Evolutionary conservation across 2,113 vertebrate species (phyloP).

Genomic region (Muntiacus reevesi): DNA sequence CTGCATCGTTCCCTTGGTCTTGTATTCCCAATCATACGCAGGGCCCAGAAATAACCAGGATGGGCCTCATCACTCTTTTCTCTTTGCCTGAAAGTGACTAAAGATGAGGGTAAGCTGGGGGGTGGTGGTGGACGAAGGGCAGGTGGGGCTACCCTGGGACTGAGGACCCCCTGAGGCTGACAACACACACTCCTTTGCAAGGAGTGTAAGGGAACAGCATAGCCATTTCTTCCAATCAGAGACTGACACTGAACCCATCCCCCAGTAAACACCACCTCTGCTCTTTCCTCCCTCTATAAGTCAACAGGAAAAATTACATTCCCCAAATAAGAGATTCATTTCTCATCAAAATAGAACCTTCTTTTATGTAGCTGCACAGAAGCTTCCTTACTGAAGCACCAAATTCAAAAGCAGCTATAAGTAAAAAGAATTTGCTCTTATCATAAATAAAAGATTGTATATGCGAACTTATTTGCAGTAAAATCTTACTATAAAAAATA

Average conservation of each 20-base stretch:
- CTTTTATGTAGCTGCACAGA: slow-evolving; percentile 67
- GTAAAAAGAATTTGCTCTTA: slow-evolving; percentile 70
- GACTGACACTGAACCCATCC: neutral
- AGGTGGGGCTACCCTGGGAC: neutral
- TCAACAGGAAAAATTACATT: slow-evolving; percentile 54
- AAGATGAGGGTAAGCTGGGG: neutral
- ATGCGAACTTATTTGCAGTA: slow-evolving; percentile 75
- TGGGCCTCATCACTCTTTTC: neutral
- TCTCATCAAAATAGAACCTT: slow-evolving; percentile 61
- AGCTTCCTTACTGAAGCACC: slow-evolving; percentile 53
- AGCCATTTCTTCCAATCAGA: neutral
- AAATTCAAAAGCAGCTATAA: slow-evolving; percentile 63
- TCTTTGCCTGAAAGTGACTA: neutral
- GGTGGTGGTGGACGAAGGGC: neutral
- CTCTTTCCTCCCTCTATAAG: neutral
- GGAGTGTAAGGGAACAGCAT: neutral
- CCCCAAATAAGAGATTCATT: slow-evolving; percentile 55
- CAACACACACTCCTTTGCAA: neutral
- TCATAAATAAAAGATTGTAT: slow-evolving; percentile 77
- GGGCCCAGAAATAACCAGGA: neutral
- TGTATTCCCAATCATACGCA: neutral
- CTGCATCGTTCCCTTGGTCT: neutral
- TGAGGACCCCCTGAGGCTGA: neutral
- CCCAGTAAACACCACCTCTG: neutral
- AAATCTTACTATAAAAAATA: slow-evolving; percentile 74